phyloP scores from a whole-genome alignment of 2,113 vertebrate genomes.

The Verasper variegatus region DNA sequence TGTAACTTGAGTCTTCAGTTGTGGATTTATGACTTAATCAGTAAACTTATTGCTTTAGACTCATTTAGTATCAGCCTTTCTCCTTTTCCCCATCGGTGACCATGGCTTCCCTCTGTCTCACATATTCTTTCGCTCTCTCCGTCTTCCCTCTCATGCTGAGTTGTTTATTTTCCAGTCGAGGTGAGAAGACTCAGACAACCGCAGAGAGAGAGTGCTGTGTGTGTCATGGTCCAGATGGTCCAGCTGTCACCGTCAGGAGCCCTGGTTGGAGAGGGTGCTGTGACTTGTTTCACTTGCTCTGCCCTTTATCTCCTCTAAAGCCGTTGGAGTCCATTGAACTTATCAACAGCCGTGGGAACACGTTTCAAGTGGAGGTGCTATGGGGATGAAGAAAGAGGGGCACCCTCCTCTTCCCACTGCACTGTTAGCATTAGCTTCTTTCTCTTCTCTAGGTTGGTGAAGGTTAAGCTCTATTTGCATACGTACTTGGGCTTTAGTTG shows the following conservation, averaged over 20 bases:
- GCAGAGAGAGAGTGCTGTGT: constrained; percentile 42
- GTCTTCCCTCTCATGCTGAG: constrained; percentile 57
- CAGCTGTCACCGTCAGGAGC: constrained; percentile 50
- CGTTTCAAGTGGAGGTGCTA: too few relatives aligned
- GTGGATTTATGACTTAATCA: constrained; percentile 5
- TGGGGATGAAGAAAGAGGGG: too few relatives aligned
- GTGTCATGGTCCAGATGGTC: constrained; percentile 71
- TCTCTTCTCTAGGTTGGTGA: too few relatives aligned
- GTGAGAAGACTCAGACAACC: constrained; percentile 63
- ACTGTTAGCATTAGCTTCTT: too few relatives aligned
- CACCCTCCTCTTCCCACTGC: too few relatives aligned
- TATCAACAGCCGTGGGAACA: too few relatives aligned
- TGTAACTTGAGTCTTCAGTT: not conserved
- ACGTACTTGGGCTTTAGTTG: too few relatives aligned
- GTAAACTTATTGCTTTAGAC: not conserved
- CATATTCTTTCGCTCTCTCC: constrained; percentile 23
- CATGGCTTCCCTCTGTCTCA: constrained; percentile 1
- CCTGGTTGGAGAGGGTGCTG: constrained; percentile 20
- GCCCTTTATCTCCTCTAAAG: not conserved
- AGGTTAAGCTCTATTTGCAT: too few relatives aligned
- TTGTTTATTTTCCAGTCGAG: constrained; percentile 72
- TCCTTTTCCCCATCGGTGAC: not conserved
- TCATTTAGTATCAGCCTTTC: not conserved
- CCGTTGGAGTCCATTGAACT: too few relatives aligned
- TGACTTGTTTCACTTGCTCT: constrained; percentile 30